phyloP scores from a whole-genome alignment of 2,113 vertebrate genomes.

The Girardinichthys multiradiatus region DNA sequence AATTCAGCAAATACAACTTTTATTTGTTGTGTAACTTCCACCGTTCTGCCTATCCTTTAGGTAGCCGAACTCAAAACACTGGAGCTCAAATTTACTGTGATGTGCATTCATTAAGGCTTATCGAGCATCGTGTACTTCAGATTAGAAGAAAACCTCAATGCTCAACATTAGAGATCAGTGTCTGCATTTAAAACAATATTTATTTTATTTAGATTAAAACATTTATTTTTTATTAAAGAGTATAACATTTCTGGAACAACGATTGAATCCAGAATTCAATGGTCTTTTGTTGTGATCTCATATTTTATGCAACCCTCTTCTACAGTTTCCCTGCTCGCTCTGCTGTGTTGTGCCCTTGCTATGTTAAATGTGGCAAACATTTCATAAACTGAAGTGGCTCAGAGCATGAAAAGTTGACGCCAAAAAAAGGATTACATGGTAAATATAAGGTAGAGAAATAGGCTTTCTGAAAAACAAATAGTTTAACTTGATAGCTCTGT shows the following conservation, averaged over 20 bases:
- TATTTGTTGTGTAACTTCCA: conserved; percentile 58
- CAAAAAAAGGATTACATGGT: background rate
- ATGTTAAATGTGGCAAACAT: background rate
- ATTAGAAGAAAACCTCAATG: conserved; percentile 1
- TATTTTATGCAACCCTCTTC: background rate
- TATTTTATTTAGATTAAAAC: background rate
- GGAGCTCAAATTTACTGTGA: conserved; percentile 4
- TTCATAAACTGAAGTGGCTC: background rate
- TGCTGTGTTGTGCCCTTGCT: background rate
- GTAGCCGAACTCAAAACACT: conserved; percentile 34
- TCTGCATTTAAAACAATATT: conserved; percentile 3
- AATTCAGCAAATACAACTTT: conserved; percentile 35
- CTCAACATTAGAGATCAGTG: conserved; percentile 2
- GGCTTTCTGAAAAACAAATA: background rate
- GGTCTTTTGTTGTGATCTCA: background rate
- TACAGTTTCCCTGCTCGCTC: background rate
- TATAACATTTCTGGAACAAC: background rate
- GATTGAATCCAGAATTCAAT: too few species aligned
- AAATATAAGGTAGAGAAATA: background rate
- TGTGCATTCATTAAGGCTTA: conserved; percentile 3
- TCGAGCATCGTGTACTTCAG: background rate
- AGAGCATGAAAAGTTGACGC: background rate
- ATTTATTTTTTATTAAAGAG: background rate
- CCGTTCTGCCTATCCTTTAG: conserved; percentile 18
- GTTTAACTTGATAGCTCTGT: background rate